Base-by-base conservation (phyloP, 2,113 vertebrate species). In the Gadus macrocephalus region DNA sequence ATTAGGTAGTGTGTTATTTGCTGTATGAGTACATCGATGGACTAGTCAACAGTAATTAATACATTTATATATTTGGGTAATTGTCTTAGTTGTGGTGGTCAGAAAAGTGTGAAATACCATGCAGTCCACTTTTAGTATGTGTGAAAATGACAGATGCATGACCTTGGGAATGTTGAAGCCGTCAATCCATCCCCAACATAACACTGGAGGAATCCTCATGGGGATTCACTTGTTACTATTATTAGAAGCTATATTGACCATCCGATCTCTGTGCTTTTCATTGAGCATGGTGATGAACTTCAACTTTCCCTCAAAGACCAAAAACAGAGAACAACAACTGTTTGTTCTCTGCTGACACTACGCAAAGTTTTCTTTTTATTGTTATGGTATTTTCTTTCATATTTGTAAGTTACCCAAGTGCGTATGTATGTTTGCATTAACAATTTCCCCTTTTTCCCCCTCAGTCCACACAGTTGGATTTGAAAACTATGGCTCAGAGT, bases 401-500 rank as follows among this genome's bases (percentile, higher is more conserved):
- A 27, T 25, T 62, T 22, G 4, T 49, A 49, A 14, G 7, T 9
- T 22, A 25, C 35, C 15, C 17, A 27, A 22, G 14, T 20, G n/a
- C 3, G 6, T 55, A 53, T 66, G 7, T 16, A 1, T 68, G 31
- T 6, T 25, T 27, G 12, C 42, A 49, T 49, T 49, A 9, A 68
- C 20, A 78, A 78, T 59, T 22, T 0, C 4, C 56, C 9, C 20
- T 1, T 49, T 49, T 49, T 17, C 68, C 3, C 68, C 3, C 67
- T 14, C 3, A 7, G 67, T 31, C 69, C 64, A 9, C 86, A 93
- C 86, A 93, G 92, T 93, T 93, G 96, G 94, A 61, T 95, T 96
- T 82, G 96, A 96, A 89, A 95, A 96, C 85, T 95, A 91, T 77
- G 91, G 93, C 64, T 91, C 95, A 72, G 94, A 94, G 65, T 94